Percentiles rank a stretch among this genome's conserved stretches.
Conservation (phyloP, 2,888 invertebrate genomes). For the Hirtodrosophila histrioides region DNA sequence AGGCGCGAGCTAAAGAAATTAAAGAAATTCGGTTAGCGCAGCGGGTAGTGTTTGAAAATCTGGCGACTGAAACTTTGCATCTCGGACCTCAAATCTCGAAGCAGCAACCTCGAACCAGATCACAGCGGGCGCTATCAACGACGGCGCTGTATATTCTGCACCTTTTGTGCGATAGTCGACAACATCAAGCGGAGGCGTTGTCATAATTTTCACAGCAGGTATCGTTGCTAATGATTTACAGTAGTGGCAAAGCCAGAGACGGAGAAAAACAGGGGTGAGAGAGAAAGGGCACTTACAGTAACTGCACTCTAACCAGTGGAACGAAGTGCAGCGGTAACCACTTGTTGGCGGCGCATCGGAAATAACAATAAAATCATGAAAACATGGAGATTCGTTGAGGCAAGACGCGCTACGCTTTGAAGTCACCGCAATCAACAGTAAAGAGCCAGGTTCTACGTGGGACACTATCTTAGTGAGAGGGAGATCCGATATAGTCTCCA, state of each 20-base stretch:
- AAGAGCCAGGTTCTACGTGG: not conserved
- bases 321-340: constrained; percentile 49
- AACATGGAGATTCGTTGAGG: constrained; percentile 74
- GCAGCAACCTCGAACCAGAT: constrained; percentile 13
- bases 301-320: constrained; percentile 29
- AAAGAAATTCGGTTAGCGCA: constrained; percentile 67
- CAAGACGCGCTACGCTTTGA: constrained; percentile 52
- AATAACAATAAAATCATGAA: constrained; percentile 61
- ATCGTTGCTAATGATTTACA: constrained; percentile 80
- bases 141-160: constrained; percentile 76
- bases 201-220: constrained; percentile 84
- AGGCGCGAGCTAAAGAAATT: constrained; percentile 71
- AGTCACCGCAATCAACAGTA: constrained; percentile 13
- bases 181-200: constrained; percentile 82
- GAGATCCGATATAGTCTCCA: constrained; percentile 21
- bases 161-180: constrained; percentile 74
- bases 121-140: constrained; percentile 77
- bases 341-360: constrained; percentile 40
- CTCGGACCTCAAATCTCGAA: not conserved
- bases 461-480: constrained; percentile 13
- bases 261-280: constrained; percentile 11
- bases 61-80: not conserved
- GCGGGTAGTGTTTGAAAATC: constrained; percentile 51
- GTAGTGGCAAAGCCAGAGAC: constrained; percentile 11
- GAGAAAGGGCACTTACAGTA: constrained; percentile 18